phyloP scores from a whole-genome alignment of 2,797 vertebrate genomes.

The Garrulus glandarius region DNA sequence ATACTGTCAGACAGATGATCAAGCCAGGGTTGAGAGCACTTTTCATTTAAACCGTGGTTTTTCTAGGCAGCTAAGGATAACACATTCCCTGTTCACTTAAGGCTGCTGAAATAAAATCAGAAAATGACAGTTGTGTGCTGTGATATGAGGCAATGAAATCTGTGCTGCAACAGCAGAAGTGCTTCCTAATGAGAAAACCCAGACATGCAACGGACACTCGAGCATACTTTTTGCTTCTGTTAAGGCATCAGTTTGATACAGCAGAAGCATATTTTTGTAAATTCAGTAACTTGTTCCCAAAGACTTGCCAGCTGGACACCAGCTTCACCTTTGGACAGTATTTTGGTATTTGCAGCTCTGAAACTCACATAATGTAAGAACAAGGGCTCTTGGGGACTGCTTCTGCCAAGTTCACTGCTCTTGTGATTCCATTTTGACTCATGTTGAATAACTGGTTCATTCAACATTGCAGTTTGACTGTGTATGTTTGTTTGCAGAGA shows the following conservation, averaged over 20 bases:
- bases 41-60: constrained; percentile 15
- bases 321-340: neutral
- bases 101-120: constrained; percentile 7
- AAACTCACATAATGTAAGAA: neutral
- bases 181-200: constrained; percentile 19
- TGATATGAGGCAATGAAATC: constrained; percentile 5
- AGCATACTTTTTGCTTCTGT: neutral
- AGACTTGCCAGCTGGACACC: neutral
- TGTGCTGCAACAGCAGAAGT: neutral
- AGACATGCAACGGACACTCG: neutral
- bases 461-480: neutral
- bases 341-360: neutral
- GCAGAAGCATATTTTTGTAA: neutral
- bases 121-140: constrained; percentile 15
- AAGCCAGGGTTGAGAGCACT: neutral
- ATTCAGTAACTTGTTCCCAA: neutral
- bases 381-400: neutral
- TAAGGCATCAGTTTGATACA: neutral
- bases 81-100: neutral
- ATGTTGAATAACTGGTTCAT: neutral
- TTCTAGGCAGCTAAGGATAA: constrained; percentile 1
- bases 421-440: neutral
- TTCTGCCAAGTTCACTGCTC: neutral
- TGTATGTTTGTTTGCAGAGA: neutral
- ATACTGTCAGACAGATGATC: constrained; percentile 42